These are phyloP conservation scores for Chelmon rostratus DNA, from an alignment of 2,797 vertebrate species.

Conservation along the genomic window DNA sequence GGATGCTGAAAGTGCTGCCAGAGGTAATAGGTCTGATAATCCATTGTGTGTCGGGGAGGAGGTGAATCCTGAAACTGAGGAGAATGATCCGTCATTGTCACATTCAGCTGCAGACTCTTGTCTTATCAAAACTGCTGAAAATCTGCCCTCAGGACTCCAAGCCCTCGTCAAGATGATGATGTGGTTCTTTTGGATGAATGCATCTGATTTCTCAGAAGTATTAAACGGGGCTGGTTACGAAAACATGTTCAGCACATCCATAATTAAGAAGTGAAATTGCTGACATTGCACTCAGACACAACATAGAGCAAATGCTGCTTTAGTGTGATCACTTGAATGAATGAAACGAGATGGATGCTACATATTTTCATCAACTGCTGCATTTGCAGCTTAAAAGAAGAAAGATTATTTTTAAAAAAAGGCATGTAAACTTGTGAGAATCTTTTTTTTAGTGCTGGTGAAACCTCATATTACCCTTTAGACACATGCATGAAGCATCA, in stretches of 20 bases:
- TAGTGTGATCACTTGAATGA: neutral
- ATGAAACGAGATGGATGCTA: neutral
- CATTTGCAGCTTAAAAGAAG: neutral
- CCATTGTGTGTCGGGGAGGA: conserved; percentile 29
- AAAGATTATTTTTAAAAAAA: neutral
- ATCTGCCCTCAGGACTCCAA: conserved; percentile 24
- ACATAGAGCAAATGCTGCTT: neutral
- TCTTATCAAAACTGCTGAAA: conserved; percentile 49
- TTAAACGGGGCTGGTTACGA: conserved; percentile 7
- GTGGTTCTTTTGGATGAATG: conserved; percentile 14
- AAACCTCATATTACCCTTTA: neutral
- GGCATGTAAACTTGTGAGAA: neutral
- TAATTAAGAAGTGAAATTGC: neutral
- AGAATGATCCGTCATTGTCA: conserved; percentile 64
- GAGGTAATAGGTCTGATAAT: conserved; percentile 63
- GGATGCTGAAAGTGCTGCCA: conserved; percentile 59
- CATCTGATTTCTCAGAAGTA: conserved; percentile 12
- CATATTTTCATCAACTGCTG: neutral
- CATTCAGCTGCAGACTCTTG: conserved; percentile 32
- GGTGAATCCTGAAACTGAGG: conserved; percentile 47
- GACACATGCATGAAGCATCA: neutral
- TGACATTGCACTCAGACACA: neutral
- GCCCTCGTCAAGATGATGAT: conserved; percentile 4
- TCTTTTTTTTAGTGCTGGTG: neutral
- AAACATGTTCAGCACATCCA: neutral